Evolutionary conservation across 2,888 invertebrate species (phyloP), one percentile per base, ranked within the genome.

Genomic region (Drosophila kambysellisi): DNA sequence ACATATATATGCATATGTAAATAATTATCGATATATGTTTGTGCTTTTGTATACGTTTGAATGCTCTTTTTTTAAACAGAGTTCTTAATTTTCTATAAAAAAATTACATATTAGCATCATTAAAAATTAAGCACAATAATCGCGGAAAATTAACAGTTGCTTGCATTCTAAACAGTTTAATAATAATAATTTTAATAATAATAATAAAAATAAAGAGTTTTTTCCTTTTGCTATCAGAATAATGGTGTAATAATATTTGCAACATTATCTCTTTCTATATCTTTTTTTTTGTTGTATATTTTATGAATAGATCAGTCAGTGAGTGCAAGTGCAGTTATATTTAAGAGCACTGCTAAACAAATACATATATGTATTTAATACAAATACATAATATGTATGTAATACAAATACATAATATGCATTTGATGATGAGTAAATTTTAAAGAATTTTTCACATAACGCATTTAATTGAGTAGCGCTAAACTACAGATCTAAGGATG

Each of bases 251-350:
- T 46, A 53, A 67, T 68, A 39, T 32, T 25, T 15, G 25, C n/a
- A 64, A 41, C 39, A 51, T 66, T 12, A 12, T 12, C 30, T 7
- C 30, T 46, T 25, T 35, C n/a, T 48, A 2, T 11, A n/a, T 25
- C 30, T 15, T 25, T 25, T 20, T 37, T 11, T 20, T 25, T 33
- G 33, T 32, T 37, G 8, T 35, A 61, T 41, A 17, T 53, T 68
- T 57, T 68, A 70, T 68, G 37, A 39, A 50, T 69, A 67, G 56
- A 56, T 81, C 82, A 84, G 85, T 81, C 82, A 76, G 65, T 82
- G 54, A 70, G 46, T 46, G 46, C 20, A 15, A 46, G 75, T 66
- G 61, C 53, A 46, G 6, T 33, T 35, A 25, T 25, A 17, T 32
- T 17, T 9, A 25, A 54, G 33, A 56, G 67, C 67, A 57, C 67